Evolutionary conservation across 2,888 invertebrate species (phyloP).

Genomic region (Drosophila falleni): DNA sequence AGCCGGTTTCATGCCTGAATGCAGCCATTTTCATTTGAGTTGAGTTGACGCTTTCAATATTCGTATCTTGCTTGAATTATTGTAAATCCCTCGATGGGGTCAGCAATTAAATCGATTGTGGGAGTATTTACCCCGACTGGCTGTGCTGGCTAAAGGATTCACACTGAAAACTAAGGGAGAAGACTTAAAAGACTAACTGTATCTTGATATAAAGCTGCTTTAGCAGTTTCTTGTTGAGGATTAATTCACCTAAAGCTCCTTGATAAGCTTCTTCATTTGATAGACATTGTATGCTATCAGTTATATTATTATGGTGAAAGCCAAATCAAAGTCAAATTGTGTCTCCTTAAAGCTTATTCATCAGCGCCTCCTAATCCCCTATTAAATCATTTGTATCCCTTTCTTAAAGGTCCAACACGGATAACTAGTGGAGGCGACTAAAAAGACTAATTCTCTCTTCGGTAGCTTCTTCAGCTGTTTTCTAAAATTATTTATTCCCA

Average conservation of each 20-base stretch:
- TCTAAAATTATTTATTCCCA: neutral
- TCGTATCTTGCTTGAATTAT: slow-evolving; percentile 4
- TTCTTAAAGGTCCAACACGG: neutral
- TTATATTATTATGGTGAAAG: neutral
- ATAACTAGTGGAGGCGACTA: neutral
- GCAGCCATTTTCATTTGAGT: slow-evolving; percentile 12
- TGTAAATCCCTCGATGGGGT: slow-evolving; percentile 7
- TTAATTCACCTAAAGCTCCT: neutral
- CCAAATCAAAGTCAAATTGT: neutral
- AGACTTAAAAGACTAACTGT: slow-evolving; percentile 2
- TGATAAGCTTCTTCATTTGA: neutral
- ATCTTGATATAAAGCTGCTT: neutral
- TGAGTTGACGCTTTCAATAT: slow-evolving; percentile 13
- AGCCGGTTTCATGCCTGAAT: slow-evolving; percentile 18
- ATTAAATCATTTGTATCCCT: slow-evolving; percentile 1
- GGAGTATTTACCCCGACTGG: neutral
- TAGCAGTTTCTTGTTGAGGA: neutral
- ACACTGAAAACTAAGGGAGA: neutral
- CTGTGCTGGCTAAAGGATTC: neutral
- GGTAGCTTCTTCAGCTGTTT: neutral
- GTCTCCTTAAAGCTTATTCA: neutral
- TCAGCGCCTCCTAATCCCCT: neutral
- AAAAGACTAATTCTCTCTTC: too few relatives aligned
- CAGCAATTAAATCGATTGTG: slow-evolving; percentile 21
- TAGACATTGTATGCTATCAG: neutral